phyloP scores from a whole-genome alignment of 2,888 invertebrate genomes.

The Linnaemya tessellans region DNA sequence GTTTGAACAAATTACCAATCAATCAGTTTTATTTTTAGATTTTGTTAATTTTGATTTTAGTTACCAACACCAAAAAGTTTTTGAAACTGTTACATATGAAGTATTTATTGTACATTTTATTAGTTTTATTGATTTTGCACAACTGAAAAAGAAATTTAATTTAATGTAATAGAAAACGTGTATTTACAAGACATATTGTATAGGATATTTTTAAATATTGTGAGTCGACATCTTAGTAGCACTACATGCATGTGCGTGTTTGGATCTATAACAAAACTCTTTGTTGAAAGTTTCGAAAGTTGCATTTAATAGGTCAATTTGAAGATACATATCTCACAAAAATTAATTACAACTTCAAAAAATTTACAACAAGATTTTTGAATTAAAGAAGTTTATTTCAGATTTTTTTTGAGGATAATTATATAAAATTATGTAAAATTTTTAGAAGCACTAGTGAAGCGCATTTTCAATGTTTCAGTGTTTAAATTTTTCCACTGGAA shows the following conservation, averaged over 20 bases:
- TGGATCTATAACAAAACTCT: no score
- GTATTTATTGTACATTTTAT: conserved; percentile 39
- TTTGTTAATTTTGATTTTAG: conserved; percentile 48
- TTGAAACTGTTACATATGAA: conserved; percentile 5
- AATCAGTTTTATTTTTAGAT: conserved; percentile 29
- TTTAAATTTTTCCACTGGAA: no score
- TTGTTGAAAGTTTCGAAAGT: no score
- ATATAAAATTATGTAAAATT: not conserved
- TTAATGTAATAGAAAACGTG: not conserved
- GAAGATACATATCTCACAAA: no score
- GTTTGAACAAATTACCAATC: conserved; percentile 23
- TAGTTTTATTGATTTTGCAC: conserved; percentile 43
- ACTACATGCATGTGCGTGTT: not conserved
- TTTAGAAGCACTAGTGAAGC: not conserved
- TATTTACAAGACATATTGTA: not conserved
- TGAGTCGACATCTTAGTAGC: not conserved
- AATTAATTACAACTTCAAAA: no score
- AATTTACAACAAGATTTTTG: no score
- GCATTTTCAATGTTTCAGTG: not conserved
- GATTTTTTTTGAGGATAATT: not conserved
- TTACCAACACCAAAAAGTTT: conserved; percentile 62
- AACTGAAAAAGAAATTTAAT: conserved; percentile 64
- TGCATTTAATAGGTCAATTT: no score
- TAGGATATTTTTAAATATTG: not conserved
- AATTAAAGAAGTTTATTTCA: no score